Conservation (phyloP, 2,888 invertebrate genomes). For the Trichacis sp. region DNA sequence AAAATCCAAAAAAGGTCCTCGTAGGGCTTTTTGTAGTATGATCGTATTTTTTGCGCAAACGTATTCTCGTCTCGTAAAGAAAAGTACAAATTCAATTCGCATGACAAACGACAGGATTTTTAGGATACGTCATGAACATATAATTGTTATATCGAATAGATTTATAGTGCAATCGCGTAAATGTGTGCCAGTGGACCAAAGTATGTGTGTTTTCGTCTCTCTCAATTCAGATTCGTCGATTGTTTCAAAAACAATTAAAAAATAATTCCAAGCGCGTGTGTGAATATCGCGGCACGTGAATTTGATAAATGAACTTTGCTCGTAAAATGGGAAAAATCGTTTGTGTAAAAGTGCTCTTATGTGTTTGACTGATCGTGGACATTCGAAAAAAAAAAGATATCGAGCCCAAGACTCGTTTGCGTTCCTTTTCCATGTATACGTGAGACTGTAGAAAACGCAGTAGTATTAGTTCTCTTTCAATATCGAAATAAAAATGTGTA, state of each 20-base stretch:
- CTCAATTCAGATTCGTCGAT: no score
- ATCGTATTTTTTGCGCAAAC: constrained; percentile 55
- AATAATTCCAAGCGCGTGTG: background rate
- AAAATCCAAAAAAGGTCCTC: constrained; percentile 30
- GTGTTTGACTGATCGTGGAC: background rate
- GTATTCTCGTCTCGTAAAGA: constrained; percentile 55
- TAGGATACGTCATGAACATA: constrained; percentile 58
- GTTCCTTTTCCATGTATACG: background rate
- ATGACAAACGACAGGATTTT: constrained; percentile 63
- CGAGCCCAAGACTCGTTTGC: background rate
- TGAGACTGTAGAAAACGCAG: no score
- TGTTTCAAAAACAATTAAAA: no score
- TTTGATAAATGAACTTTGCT: constrained; percentile 8
- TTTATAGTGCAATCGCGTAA: constrained; percentile 66
- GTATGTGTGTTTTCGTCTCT: constrained; percentile 57
- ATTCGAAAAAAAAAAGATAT: background rate
- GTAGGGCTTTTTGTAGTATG: constrained; percentile 58
- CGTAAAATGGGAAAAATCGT: background rate
- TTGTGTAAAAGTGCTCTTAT: constrained; percentile 3
- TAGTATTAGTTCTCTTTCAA: background rate
- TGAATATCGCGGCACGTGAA: constrained; percentile 1
- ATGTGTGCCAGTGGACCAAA: constrained; percentile 65
- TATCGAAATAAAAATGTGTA: background rate
- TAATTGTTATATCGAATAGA: constrained; percentile 64
- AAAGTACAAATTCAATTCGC: constrained; percentile 67